A percentile compares a stretch with the other conserved stretches of the same genome.
Evolutionary conservation across 2,888 invertebrate genomes (phyloP).

Genomic region (Argyresthia albistria): DNA sequence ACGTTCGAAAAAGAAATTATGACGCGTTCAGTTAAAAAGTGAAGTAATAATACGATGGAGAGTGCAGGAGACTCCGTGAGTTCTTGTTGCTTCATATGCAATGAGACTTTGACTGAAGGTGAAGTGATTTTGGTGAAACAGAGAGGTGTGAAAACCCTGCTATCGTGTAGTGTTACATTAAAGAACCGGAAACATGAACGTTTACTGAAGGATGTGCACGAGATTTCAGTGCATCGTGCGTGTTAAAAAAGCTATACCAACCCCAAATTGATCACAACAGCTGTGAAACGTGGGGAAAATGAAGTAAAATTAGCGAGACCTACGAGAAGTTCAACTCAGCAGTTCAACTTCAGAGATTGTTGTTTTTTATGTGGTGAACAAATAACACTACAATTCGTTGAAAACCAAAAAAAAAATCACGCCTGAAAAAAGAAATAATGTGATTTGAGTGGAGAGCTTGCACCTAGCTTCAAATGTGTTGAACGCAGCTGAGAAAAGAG

Average conservation of each 20-base stretch:
- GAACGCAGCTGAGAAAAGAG: neutral
- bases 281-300: neutral
- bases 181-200: neutral
- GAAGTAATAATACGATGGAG: neutral
- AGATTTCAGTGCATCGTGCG: neutral
- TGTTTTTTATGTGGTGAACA: conserved; percentile 1
- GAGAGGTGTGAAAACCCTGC: neutral
- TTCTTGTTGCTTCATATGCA: neutral
- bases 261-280: neutral
- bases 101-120: neutral
- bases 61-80: neutral
- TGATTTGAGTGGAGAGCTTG: neutral
- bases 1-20: conserved; percentile 2
- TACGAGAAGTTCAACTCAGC: neutral
- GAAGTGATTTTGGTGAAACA: neutral
- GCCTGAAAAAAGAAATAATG: neutral
- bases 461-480: neutral
- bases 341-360: neutral
- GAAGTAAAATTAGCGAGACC: neutral
- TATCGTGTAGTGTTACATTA: neutral
- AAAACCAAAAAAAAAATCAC: neutral
- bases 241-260: conserved; percentile 2
- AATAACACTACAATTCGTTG: neutral
- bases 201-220: neutral
- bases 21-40: conserved; percentile 1